Percentiles rank a stretch among this genome's conserved stretches.
phyloP scores from a whole-genome alignment of 2,888 invertebrate genomes.

The Pterostichus niger region DNA sequence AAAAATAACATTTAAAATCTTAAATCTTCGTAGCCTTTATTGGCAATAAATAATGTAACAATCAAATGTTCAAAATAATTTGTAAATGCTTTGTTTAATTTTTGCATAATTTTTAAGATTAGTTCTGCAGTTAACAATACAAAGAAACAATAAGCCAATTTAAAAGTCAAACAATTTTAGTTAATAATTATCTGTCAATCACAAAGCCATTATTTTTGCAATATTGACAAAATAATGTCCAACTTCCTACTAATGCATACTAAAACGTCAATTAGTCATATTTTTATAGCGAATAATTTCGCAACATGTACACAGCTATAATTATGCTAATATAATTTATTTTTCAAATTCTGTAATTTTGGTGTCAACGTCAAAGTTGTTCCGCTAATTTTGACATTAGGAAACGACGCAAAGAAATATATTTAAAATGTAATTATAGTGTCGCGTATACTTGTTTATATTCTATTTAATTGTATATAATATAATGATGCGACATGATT shows the following conservation, averaged over 20 bases:
- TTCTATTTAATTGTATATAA: constrained; percentile 54
- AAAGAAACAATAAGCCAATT: neutral
- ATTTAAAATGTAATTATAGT: constrained; percentile 46
- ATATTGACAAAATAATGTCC: neutral
- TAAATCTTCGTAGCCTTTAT: too few species aligned
- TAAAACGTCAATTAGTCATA: constrained; percentile 9
- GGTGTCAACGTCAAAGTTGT: constrained; percentile 4
- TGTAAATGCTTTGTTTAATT: neutral
- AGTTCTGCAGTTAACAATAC: neutral
- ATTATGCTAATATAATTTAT: constrained; percentile 37
- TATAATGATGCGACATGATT: constrained; percentile 32
- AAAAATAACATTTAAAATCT: too few species aligned
- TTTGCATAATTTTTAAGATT: neutral
- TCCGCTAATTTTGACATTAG: constrained; percentile 12
- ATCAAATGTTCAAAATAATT: too few species aligned
- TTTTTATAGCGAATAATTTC: constrained; percentile 23
- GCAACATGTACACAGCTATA: neutral
- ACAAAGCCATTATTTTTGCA: neutral
- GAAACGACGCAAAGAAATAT: neutral
- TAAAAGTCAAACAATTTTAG: neutral
- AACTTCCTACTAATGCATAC: neutral
- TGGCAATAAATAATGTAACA: too few species aligned
- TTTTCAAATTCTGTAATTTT: constrained; percentile 12
- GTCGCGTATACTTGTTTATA: constrained; percentile 28
- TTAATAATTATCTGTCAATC: constrained; percentile 10